Percentiles rank a stretch among this genome's conserved stretches.
Conservation (phyloP, 2,888 invertebrate genomes). For the Cephonodes hylas region DNA sequence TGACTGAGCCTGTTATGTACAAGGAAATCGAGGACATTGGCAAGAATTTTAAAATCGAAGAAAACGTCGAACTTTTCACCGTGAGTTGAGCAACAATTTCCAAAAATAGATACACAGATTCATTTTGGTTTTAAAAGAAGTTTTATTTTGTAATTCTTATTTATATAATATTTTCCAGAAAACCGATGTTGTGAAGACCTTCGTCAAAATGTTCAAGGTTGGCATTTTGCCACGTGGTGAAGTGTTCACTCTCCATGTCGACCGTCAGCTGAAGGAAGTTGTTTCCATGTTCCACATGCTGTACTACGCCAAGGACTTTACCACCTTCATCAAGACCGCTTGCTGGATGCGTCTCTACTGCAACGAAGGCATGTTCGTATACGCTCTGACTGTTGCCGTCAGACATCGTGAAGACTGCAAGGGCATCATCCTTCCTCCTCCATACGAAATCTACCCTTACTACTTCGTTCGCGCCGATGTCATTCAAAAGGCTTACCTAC, state of each 20-base stretch:
- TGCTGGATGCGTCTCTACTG: slow-evolving; percentile 76
- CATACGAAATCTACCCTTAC: slow-evolving; percentile 83
- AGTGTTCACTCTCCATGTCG: slow-evolving; percentile 73
- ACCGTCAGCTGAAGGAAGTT: slow-evolving; percentile 75
- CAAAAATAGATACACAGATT: neutral
- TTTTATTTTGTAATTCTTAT: neutral
- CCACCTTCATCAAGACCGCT: slow-evolving; percentile 73
- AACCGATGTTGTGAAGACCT: slow-evolving; percentile 80
- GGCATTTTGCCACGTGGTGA: slow-evolving; percentile 81
- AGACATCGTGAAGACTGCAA: slow-evolving; percentile 76
- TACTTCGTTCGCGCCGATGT: slow-evolving; percentile 85
- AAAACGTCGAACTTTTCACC: slow-evolving; percentile 56
- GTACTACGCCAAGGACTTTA: slow-evolving; percentile 77
- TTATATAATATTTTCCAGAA: slow-evolving; percentile 58
- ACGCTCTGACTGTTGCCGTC: slow-evolving; percentile 76
- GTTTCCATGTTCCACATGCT: slow-evolving; percentile 77
- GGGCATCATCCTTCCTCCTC: slow-evolving; percentile 77
- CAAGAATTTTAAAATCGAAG: slow-evolving; percentile 65
- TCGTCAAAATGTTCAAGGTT: slow-evolving; percentile 74
- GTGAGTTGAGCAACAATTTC: no score
- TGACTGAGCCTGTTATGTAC: slow-evolving; percentile 71
- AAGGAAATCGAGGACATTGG: slow-evolving; percentile 69
- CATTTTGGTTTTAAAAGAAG: neutral
- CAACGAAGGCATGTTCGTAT: slow-evolving; percentile 82
- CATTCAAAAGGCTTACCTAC: slow-evolving; percentile 78